Percentiles rank a stretch among this genome's conserved stretches.
Evolutionary conservation across 2,797 vertebrate genomes (phyloP).

Genomic region (Melanotaenia maccullochi): DNA sequence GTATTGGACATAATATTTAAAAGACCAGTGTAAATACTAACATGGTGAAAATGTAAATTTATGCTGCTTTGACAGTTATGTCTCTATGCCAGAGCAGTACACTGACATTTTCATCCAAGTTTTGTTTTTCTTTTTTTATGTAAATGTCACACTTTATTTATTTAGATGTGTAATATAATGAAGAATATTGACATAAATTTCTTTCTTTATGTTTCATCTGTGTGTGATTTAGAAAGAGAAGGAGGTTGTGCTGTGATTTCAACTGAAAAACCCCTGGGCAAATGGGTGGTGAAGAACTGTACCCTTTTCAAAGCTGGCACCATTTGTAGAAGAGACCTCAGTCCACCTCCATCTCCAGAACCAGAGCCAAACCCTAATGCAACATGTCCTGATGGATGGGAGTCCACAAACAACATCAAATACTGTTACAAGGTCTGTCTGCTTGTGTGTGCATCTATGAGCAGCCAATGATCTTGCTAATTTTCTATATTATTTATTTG

Average conservation of each 20-base stretch:
- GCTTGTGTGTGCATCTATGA: not conserved
- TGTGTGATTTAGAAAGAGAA: slow-evolving; percentile 71
- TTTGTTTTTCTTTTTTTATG: too few relatives aligned
- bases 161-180: not conserved
- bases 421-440: slow-evolving; percentile 92
- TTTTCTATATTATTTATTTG: not conserved
- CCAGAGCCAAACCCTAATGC: slow-evolving; percentile 75
- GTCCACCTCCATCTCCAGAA: slow-evolving; percentile 71
- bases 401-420: slow-evolving; percentile 67
- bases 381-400: slow-evolving; percentile 89
- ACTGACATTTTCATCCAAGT: too few relatives aligned
- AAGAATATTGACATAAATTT: not conserved
- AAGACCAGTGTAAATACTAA: too few relatives aligned
- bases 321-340: slow-evolving; percentile 87
- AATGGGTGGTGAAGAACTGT: slow-evolving; percentile 91
- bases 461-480: not conserved
- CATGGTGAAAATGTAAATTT: too few relatives aligned
- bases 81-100: too few relatives aligned
- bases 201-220: not conserved
- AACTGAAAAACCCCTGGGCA: slow-evolving; percentile 84
- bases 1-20: too few relatives aligned
- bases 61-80: too few relatives aligned
- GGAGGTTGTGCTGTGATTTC: slow-evolving; percentile 91
- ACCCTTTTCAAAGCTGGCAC: slow-evolving; percentile 88
- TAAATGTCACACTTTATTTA: too few relatives aligned